These are phyloP conservation scores for Gorsachius magnificus DNA, from an alignment of 2,797 vertebrate species.

Conservation along the genomic window DNA sequence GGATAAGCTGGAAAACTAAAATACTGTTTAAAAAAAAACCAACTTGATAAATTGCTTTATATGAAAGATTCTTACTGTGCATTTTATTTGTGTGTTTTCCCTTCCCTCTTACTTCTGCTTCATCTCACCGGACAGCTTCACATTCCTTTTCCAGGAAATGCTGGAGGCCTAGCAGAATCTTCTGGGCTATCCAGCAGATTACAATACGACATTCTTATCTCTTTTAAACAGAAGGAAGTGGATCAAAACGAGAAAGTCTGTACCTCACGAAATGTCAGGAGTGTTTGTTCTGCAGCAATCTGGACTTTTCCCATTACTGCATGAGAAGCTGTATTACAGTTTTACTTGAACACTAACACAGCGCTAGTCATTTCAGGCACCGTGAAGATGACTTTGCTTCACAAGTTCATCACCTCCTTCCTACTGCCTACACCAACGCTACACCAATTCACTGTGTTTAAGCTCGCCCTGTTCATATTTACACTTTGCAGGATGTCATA, in stretches of 20 bases:
- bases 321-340: not conserved
- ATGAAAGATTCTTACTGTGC: not conserved
- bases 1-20: not conserved
- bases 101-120: not conserved
- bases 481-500: not conserved
- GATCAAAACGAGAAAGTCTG: not conserved
- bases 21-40: not conserved
- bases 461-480: not conserved
- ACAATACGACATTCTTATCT: not conserved
- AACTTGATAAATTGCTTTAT: not conserved
- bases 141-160: not conserved
- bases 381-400: not conserved
- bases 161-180: constrained; percentile 1
- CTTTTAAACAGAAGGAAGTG: constrained; percentile 8
- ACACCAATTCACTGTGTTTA: not conserved
- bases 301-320: not conserved
- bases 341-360: not conserved
- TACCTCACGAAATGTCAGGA: not conserved
- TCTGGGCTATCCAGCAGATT: not conserved
- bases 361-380: not conserved
- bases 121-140: not conserved
- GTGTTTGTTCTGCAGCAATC: not conserved
- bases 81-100: not conserved
- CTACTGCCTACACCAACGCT: not conserved
- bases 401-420: not conserved